phyloP scores from a whole-genome alignment of 2,797 vertebrate genomes.

The Chelon auratus region DNA sequence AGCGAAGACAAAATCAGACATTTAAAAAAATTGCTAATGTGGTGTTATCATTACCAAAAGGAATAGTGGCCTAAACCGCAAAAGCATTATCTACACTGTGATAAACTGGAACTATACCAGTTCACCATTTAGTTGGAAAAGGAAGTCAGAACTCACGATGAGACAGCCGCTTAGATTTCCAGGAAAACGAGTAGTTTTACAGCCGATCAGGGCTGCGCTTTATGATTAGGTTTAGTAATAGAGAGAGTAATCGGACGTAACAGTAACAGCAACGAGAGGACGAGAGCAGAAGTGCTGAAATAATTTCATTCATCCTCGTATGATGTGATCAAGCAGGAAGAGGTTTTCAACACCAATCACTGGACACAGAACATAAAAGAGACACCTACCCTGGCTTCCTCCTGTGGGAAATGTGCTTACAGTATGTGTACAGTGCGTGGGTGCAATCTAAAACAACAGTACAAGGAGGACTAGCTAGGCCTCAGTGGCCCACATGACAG shows the following conservation, averaged over 20 bases:
- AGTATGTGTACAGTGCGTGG: conserved; percentile 45
- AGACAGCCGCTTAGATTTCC: conserved; percentile 12
- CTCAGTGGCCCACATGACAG: conserved; percentile 64
- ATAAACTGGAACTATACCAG: neutral
- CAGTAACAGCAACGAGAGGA: neutral
- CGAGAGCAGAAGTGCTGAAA: conserved; percentile 41
- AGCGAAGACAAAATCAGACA: neutral
- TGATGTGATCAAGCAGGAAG: conserved; percentile 70
- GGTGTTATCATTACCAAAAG: neutral
- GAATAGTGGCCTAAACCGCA: neutral
- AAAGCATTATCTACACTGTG: neutral
- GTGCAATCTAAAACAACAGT: conserved; percentile 54
- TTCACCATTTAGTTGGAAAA: neutral
- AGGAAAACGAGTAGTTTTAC: neutral
- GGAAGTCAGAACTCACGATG: neutral
- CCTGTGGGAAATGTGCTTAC: conserved; percentile 49
- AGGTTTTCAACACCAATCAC: conserved; percentile 71
- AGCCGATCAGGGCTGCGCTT: conserved; percentile 2
- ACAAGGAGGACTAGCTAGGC: conserved; percentile 37
- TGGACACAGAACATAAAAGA: conserved; percentile 61
- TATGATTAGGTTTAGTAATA: conserved; percentile 33
- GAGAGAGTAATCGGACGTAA: conserved; percentile 39
- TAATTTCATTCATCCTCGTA: conserved; percentile 40
- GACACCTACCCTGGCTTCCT: conserved; percentile 63
- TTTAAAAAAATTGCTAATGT: too few species aligned